phyloP scores from a whole-genome alignment of 2,888 invertebrate species.

The Latrodectus hesperus region DNA sequence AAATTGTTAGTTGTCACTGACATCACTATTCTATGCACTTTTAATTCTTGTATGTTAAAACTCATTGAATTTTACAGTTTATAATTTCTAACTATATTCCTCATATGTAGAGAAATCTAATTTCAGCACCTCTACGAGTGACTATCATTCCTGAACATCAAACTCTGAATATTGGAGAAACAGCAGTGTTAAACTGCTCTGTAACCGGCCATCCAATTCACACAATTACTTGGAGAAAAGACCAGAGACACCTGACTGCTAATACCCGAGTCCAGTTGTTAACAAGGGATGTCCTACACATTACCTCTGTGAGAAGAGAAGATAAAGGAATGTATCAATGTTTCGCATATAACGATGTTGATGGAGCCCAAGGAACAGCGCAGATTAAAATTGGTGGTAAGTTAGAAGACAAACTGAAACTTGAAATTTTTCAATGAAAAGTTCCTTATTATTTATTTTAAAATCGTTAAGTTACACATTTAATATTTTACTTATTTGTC shows the following conservation, averaged over 20 bases:
- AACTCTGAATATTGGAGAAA: constrained; percentile 71
- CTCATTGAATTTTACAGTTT: too few relatives aligned
- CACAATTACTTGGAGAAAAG: constrained; percentile 73
- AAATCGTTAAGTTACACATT: too few relatives aligned
- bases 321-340: constrained; percentile 99
- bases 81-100: neutral
- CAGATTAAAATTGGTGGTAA: constrained; percentile 94
- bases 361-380: constrained; percentile 92
- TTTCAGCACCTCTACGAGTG: constrained; percentile 43
- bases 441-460: too few relatives aligned
- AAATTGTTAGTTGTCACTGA: too few relatives aligned
- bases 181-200: constrained; percentile 74
- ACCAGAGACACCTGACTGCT: constrained; percentile 72
- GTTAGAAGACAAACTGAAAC: constrained; percentile 74
- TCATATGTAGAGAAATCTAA: neutral
- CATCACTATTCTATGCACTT: too few relatives aligned
- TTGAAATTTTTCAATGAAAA: too few relatives aligned
- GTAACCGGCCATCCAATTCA: constrained; percentile 74
- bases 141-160: constrained; percentile 45
- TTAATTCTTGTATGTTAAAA: too few relatives aligned
- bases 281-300: constrained; percentile 80
- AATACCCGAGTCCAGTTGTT: constrained; percentile 63
- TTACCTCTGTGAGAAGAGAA: constrained; percentile 92
- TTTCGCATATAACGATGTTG: constrained; percentile 92
- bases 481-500: too few relatives aligned